These are phyloP conservation scores for Eptesicus fuscus DNA, from an alignment of 2,113 vertebrate genomes.

Conservation along the genomic window DNA sequence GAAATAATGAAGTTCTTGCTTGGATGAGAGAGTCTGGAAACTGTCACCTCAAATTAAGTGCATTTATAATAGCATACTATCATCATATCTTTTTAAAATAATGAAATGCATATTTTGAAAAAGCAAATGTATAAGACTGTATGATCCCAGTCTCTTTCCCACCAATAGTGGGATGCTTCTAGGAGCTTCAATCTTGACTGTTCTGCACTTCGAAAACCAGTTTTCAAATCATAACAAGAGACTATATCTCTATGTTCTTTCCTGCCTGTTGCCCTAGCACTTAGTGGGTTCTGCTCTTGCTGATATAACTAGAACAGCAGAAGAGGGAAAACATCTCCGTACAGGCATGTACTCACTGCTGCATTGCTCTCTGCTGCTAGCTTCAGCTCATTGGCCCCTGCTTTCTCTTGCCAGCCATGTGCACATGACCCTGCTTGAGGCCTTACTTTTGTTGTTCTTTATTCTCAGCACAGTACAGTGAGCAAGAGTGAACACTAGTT, in stretches of 20 bases:
- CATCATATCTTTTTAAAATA: constrained; percentile 43
- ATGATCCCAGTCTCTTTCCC: background rate
- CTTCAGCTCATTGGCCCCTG: background rate
- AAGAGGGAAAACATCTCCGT: background rate
- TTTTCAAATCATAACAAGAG: background rate
- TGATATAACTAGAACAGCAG: background rate
- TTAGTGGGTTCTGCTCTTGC: background rate
- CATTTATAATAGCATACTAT: background rate
- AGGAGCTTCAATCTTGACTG: background rate
- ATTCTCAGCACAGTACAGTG: background rate
- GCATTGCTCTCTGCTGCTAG: background rate
- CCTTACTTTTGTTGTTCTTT: background rate
- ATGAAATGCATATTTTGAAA: constrained; percentile 34
- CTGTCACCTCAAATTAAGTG: constrained; percentile 32
- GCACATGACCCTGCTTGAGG: background rate
- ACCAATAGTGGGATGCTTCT: background rate
- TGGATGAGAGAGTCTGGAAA: constrained; percentile 38
- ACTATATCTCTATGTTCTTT: background rate
- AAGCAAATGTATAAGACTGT: background rate
- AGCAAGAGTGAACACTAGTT: background rate
- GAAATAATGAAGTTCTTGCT: constrained; percentile 45
- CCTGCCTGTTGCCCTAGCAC: background rate
- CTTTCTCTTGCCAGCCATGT: background rate
- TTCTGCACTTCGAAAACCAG: background rate
- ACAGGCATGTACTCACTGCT: accelerated